A percentile compares a stretch with the other conserved stretches of the same genome.
phyloP scores from a whole-genome alignment of 2,797 vertebrate species.

The Pseudomugil gertrudae region DNA sequence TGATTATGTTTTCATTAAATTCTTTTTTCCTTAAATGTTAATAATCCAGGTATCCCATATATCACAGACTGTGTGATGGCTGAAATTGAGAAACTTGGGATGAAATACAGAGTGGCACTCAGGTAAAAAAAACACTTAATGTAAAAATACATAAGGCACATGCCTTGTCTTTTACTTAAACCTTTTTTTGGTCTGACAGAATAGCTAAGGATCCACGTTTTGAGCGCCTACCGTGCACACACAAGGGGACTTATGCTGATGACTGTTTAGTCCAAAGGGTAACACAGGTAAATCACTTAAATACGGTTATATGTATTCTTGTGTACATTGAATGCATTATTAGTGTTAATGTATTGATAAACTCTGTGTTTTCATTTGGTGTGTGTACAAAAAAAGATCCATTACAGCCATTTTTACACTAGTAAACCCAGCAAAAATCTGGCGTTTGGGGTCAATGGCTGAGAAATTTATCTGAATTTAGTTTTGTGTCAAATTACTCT shows the following conservation, averaged over 20 bases:
- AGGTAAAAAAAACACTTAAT: constrained; percentile 75
- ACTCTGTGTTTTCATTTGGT: background rate
- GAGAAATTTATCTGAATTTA: background rate
- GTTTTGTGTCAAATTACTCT: background rate
- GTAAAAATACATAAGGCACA: background rate
- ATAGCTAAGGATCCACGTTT: constrained; percentile 97
- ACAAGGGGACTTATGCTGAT: constrained; percentile 97
- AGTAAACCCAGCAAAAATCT: background rate
- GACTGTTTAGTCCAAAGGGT: constrained; percentile 98
- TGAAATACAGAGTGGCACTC: constrained; percentile 95
- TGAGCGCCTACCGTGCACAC: constrained; percentile 93
- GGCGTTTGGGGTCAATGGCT: background rate
- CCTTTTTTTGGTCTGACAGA: constrained; percentile 69
- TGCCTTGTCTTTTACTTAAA: background rate
- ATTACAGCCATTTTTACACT: background rate
- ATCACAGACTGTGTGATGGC: constrained; percentile 99
- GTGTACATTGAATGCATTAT: background rate
- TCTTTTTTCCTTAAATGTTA: background rate
- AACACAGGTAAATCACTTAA: constrained; percentile 87
- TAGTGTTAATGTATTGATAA: background rate
- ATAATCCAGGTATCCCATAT: constrained; percentile 92
- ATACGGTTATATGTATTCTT: background rate
- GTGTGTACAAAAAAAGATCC: background rate
- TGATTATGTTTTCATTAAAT: background rate
- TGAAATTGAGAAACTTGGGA: constrained; percentile 97